Conservation (phyloP, 2,888 invertebrate species). For the Entomobrya proxima region DNA sequence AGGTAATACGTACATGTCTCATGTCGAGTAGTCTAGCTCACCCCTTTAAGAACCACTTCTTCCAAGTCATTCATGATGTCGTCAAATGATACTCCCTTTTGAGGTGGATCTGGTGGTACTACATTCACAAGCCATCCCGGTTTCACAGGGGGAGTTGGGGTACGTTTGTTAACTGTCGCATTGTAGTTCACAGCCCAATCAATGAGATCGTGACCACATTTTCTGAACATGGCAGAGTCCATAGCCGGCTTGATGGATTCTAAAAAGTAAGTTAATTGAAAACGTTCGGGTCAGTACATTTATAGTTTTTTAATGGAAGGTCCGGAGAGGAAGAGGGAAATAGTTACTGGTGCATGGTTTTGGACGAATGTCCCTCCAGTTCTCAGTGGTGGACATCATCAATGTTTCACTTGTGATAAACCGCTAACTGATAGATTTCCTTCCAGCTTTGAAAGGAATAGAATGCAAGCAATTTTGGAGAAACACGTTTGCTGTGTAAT, state of each 20-base stretch:
- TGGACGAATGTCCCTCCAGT: too few species aligned
- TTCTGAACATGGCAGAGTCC: slow-evolving; percentile 68
- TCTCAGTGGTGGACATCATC: too few species aligned
- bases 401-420: too few species aligned
- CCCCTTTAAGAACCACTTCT: slow-evolving; percentile 92
- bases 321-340: too few species aligned
- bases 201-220: slow-evolving; percentile 80
- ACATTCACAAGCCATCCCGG: slow-evolving; percentile 91
- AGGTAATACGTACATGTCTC: background rate
- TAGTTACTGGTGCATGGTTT: too few species aligned
- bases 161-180: slow-evolving; percentile 81
- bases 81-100: slow-evolving; percentile 90
- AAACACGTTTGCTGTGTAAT: too few species aligned
- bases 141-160: slow-evolving; percentile 92
- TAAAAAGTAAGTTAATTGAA: too few species aligned
- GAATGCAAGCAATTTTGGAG: too few species aligned
- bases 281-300: too few species aligned
- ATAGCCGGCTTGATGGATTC: slow-evolving; percentile 38
- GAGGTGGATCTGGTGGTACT: slow-evolving; percentile 88
- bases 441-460: too few species aligned
- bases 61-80: slow-evolving; percentile 93
- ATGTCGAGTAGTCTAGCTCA: slow-evolving; percentile 78
- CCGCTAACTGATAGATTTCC: too few species aligned
- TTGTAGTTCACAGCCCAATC: slow-evolving; percentile 96
- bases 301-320: too few species aligned